Percentiles rank a stretch among this genome's conserved stretches.
These are phyloP conservation scores for Eriosoma lanigerum DNA, from an alignment of 1,140 invertebrate species.

Conservation along the genomic window DNA sequence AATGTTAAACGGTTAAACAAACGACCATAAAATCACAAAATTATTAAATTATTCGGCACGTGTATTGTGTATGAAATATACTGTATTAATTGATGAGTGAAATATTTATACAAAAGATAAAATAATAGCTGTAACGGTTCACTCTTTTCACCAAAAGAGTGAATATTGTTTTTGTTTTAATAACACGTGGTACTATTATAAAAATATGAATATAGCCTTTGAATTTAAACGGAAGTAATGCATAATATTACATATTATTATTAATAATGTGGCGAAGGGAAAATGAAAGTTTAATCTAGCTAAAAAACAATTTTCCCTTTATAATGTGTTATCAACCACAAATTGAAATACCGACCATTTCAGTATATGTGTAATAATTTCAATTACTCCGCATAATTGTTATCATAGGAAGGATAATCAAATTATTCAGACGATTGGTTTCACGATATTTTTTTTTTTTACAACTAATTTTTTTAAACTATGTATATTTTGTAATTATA, in stretches of 20 bases:
- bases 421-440: background rate
- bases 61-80: too few relatives aligned
- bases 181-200: background rate
- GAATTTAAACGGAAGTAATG: background rate
- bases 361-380: background rate
- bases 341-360: conserved; percentile 22
- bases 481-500: background rate
- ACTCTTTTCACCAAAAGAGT: background rate
- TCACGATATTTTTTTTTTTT: background rate
- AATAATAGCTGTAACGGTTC: background rate
- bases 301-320: conserved; percentile 2
- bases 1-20: background rate
- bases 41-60: too few relatives aligned
- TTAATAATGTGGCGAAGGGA: too few relatives aligned
- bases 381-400: background rate
- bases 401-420: background rate
- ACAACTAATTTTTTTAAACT: background rate
- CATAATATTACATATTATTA: too few relatives aligned
- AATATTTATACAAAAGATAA: background rate
- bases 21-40: too few relatives aligned
- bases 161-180: too few relatives aligned
- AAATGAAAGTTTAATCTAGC: conserved; percentile 22
- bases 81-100: background rate
- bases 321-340: background rate
- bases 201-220: too few relatives aligned